These are phyloP conservation scores for Excalfactoria chinensis DNA, from an alignment of 2,113 vertebrate genomes.

Conservation along the genomic window DNA sequence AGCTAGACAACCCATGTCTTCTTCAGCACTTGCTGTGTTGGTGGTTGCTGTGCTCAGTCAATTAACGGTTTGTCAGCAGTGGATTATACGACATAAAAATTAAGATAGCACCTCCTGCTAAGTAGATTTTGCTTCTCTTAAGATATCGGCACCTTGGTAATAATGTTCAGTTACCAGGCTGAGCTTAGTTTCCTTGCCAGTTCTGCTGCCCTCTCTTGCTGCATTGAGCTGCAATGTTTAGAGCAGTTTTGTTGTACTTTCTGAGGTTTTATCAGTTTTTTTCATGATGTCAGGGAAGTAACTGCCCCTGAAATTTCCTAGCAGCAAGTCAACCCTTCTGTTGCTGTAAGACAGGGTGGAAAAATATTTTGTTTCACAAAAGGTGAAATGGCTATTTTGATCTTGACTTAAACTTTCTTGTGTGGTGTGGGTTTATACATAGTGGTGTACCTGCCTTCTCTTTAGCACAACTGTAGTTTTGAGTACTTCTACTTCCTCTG, in stretches of 20 bases:
- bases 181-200: background rate
- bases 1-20: conserved; percentile 4
- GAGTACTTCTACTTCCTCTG: background rate
- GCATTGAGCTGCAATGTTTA: background rate
- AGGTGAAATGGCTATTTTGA: background rate
- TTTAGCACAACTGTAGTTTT: background rate
- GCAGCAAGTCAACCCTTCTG: background rate
- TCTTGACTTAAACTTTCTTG: background rate
- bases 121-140: background rate
- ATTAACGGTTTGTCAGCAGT: conserved; percentile 56
- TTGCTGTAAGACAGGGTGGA: background rate
- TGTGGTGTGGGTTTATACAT: rapidly evolving
- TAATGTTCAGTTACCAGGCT: background rate
- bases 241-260: background rate
- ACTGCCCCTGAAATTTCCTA: background rate
- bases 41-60: conserved; percentile 43
- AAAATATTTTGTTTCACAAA: background rate
- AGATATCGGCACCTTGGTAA: background rate
- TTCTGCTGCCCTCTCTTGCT: background rate
- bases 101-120: background rate
- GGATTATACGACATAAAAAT: conserved; percentile 27
- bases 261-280: background rate
- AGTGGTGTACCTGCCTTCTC: background rate
- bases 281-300: background rate
- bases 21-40: conserved; percentile 31